phyloP scores from a whole-genome alignment of 2,113 vertebrate species.

The Rhinogobius similis region DNA sequence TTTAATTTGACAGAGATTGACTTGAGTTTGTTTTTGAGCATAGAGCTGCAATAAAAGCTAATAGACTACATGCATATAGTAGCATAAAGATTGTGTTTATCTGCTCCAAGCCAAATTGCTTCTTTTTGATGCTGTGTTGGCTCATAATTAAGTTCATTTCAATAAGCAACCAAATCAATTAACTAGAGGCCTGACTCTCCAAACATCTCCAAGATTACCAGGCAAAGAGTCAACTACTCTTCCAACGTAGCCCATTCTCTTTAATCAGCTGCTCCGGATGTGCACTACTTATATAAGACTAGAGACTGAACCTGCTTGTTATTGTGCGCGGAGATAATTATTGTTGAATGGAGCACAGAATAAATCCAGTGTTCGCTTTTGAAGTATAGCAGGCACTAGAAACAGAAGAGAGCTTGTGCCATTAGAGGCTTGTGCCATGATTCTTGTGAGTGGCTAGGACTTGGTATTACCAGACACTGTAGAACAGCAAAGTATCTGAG shows the following conservation, averaged over 20 bases:
- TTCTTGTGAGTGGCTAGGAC: neutral
- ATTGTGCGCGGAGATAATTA: slow-evolving; percentile 30
- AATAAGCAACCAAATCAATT: slow-evolving; percentile 30
- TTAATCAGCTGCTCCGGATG: slow-evolving; percentile 41
- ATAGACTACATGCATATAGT: too few relatives aligned
- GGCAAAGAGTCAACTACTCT: slow-evolving; percentile 20
- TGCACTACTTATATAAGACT: slow-evolving; percentile 15
- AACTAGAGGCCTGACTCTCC: slow-evolving; percentile 44
- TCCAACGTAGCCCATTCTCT: slow-evolving; percentile 35
- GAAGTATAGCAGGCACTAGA: slow-evolving; percentile 22
- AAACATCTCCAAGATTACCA: slow-evolving; percentile 49
- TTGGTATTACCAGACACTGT: too few relatives aligned
- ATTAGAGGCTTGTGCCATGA: slow-evolving; percentile 5
- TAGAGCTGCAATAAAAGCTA: too few relatives aligned
- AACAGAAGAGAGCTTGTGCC: slow-evolving; percentile 24
- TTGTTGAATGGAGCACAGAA: slow-evolving; percentile 19
- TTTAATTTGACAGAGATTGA: too few relatives aligned
- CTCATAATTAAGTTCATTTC: slow-evolving; percentile 5
- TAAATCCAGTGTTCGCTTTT: slow-evolving; percentile 17
- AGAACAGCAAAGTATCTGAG: too few relatives aligned
- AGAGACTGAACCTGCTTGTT: slow-evolving; percentile 37
- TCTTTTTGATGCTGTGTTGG: neutral
- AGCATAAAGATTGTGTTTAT: too few relatives aligned
- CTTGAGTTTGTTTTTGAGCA: too few relatives aligned
- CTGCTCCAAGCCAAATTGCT: neutral